phyloP scores from a whole-genome alignment of 2,113 vertebrate genomes.

The Tupaia chinensis region DNA sequence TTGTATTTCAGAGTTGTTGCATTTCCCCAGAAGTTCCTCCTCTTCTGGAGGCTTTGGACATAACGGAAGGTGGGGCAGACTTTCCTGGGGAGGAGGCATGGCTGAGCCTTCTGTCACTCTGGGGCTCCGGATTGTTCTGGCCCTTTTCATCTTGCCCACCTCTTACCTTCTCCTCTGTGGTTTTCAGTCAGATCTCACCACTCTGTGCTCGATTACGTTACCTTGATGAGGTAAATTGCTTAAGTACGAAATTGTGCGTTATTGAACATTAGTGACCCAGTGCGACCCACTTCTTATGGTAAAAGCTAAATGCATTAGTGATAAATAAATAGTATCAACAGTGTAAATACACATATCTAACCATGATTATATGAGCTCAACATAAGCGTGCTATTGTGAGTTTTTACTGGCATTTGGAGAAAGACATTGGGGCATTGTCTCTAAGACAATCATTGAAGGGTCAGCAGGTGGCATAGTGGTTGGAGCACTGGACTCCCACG shows the following conservation, averaged over 20 bases:
- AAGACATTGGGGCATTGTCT: neutral
- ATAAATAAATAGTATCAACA: neutral
- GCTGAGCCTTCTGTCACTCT: neutral
- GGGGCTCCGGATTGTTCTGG: neutral
- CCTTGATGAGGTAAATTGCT: neutral
- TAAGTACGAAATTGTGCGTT: neutral
- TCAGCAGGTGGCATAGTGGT: too few relatives aligned
- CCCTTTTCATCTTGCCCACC: neutral
- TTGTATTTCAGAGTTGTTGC: neutral
- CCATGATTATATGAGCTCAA: neutral
- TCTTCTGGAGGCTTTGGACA: neutral
- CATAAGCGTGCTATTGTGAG: neutral
- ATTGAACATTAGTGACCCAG: neutral
- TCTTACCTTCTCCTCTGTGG: neutral
- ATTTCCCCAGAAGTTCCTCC: neutral
- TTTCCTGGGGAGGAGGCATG: neutral
- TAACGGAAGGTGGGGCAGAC: neutral
- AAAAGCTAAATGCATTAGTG: neutral
- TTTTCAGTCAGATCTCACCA: neutral
- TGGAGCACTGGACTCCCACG: too few relatives aligned
- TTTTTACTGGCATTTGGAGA: slow-evolving; percentile 31
- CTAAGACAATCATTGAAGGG: neutral
- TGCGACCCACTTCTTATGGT: neutral
- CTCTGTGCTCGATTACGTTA: neutral
- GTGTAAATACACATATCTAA: neutral